Conservation (phyloP, 2,888 invertebrate genomes). For the Strigamia crassipes region DNA sequence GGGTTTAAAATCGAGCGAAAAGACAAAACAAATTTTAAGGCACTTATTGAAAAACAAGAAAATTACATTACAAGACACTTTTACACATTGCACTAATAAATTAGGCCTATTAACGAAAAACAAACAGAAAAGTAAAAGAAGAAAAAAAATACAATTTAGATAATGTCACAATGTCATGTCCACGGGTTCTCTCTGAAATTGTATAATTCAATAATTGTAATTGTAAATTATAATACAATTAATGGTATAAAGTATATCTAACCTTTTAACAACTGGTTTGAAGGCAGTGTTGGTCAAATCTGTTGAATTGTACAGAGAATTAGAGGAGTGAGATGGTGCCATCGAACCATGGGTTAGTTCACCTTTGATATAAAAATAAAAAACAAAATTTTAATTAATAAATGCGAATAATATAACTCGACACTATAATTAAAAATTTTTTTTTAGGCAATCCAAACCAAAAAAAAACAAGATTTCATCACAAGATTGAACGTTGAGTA, state of each 20-base stretch:
- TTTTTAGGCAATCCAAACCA: too few species aligned
- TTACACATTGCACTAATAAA: conserved; percentile 32
- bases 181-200: conserved; percentile 25
- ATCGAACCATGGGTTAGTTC: not conserved
- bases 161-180: conserved; percentile 34
- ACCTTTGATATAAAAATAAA: not conserved
- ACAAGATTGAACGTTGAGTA: too few species aligned
- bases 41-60: not conserved
- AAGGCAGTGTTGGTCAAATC: conserved; percentile 44
- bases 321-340: not conserved
- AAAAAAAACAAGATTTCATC: too few species aligned
- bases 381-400: too few species aligned
- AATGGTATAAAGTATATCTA: not conserved
- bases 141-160: not conserved
- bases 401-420: too few species aligned
- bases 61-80: conserved; percentile 14
- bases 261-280: conserved; percentile 46
- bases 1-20: not conserved
- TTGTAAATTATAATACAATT: not conserved
- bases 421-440: too few species aligned
- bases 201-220: not conserved
- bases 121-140: not conserved
- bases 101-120: not conserved
- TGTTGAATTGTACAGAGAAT: conserved; percentile 19
- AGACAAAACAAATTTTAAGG: conserved; percentile 8